These are phyloP conservation scores for Triplophysa siluroides DNA, from an alignment of 2,113 vertebrate genomes.

Conservation along the genomic window DNA sequence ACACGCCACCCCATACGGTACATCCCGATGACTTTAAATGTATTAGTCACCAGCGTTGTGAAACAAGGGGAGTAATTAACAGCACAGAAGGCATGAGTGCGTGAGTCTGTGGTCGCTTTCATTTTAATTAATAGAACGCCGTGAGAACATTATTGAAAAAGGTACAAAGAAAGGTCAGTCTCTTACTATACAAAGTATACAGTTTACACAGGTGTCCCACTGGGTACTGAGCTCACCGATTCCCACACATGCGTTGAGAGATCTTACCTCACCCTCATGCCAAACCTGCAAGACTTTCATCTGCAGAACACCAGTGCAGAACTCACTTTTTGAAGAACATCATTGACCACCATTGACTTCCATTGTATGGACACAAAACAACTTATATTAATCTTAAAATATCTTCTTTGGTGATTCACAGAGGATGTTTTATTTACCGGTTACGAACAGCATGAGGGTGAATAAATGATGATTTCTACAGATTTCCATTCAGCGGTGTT, in stretches of 20 bases:
- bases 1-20: constrained; percentile 14
- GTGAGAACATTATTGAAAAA: constrained; percentile 43
- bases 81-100: constrained; percentile 50
- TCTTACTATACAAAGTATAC: constrained; percentile 45
- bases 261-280: constrained; percentile 20
- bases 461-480: too few species aligned
- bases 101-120: constrained; percentile 53
- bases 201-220: constrained; percentile 38
- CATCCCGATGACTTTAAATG: constrained; percentile 57
- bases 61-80: constrained; percentile 58
- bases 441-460: too few species aligned
- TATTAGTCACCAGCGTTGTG: constrained; percentile 58
- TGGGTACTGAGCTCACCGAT: constrained; percentile 33
- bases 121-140: constrained; percentile 61
- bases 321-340: too few species aligned
- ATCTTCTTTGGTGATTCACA: too few species aligned
- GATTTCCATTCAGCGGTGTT: constrained; percentile 24
- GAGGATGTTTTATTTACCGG: too few species aligned
- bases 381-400: too few species aligned
- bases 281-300: not conserved
- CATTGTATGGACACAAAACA: too few species aligned
- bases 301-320: too few species aligned
- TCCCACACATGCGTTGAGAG: constrained; percentile 23
- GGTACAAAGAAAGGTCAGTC: constrained; percentile 57
- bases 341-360: too few species aligned